Evolutionary conservation across 2,113 vertebrate genomes (phyloP).

Genomic region (Fulmarus glacialis): DNA sequence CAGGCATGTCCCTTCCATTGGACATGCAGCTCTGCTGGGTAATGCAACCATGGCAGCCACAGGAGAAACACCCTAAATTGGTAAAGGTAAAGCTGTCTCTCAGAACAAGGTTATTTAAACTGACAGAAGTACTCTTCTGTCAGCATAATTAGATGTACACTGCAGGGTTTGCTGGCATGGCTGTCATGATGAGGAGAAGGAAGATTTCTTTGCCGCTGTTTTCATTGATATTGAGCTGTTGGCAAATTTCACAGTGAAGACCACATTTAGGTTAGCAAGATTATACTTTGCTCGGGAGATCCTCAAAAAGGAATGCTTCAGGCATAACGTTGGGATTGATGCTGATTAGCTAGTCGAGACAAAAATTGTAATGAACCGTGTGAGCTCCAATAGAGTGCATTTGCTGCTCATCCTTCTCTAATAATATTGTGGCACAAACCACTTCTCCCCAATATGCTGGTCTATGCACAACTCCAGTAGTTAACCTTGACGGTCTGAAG

Average conservation of each 20-base stretch:
- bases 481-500: constrained; percentile 50
- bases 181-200: neutral
- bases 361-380: neutral
- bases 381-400: neutral
- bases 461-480: constrained; percentile 14
- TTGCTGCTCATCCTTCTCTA: neutral
- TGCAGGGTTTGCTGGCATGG: neutral
- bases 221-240: neutral
- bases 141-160: neutral
- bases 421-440: neutral
- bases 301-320: neutral
- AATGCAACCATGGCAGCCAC: neutral
- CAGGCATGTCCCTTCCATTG: neutral
- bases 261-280: neutral
- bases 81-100: neutral
- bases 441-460: neutral
- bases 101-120: neutral
- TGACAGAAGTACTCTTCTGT: neutral
- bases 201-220: neutral
- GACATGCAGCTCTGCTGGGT: neutral
- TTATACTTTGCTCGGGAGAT: neutral
- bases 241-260: neutral
- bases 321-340: constrained; percentile 1
- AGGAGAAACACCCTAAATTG: neutral
- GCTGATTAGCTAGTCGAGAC: neutral